Base-by-base conservation (phyloP, 2,888 invertebrate genomes). In the Parelbella ahira region DNA sequence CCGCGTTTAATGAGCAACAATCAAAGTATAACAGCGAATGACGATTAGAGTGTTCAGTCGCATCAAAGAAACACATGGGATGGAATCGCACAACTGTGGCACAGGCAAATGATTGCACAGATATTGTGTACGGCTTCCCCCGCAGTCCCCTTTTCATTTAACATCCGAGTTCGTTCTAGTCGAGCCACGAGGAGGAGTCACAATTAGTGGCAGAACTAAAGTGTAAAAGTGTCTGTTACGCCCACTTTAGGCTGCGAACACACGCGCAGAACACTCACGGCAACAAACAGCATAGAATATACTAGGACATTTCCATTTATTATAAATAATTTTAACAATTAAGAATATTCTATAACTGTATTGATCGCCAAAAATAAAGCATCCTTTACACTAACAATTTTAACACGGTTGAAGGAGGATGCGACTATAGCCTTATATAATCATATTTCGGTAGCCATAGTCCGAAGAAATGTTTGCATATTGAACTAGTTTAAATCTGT, bases 171-270 rank as follows among this genome's bases (percentile, higher is more conserved):
- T 53, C 63, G 49, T 57, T 53, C 54, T 58, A 21, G 8, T n/a
- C 29, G 20, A 28, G 38, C 29, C 57, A 57, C 59, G 63, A 65
- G 67, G 73, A 67, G 66, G 68, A 69, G 70, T 68, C 62, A 75
- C 68, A 70, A 74, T 75, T 71, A 75, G 66, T 44, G 48, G 50
- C 61, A 63, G 52, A 64, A 58, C 63, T 62, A 62, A 61, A 62
- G 65, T 65, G 67, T 57, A 61, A 36, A 67, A 68, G 66, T 63
- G 60, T 64, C 53, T 63, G 44, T 42, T 50, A 75, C 69, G 68
- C 73, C 69, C 64, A 64, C 65, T 62, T 66, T 67, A 11, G 10
- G 25, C 15, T 4, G 57, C 54, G 36, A 19, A 11, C 10, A 25
- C 25, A 36, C 13, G 15, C 6, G 1, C 15, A n/a, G n/a, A n/a